Percentiles rank a stretch among this genome's conserved stretches.
phyloP scores from a whole-genome alignment of 2,113 vertebrate species.

The Leuciscus idus region DNA sequence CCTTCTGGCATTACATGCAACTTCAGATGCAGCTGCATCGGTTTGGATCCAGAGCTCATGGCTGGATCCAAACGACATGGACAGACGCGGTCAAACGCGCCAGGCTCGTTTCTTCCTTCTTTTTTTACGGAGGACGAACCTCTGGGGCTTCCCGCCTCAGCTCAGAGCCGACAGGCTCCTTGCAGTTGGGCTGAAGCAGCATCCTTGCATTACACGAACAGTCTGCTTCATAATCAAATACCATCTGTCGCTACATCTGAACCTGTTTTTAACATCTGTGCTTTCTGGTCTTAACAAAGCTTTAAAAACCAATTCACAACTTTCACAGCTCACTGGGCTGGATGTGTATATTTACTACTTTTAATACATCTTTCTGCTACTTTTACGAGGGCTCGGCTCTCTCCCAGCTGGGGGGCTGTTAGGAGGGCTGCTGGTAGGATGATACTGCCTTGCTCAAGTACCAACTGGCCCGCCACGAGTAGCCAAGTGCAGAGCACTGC shows the following conservation, averaged over 20 bases:
- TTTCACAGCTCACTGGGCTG: constrained; percentile 91
- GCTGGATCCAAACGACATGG: constrained; percentile 13
- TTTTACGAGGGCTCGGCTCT: constrained; percentile 72
- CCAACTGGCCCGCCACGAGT: constrained; percentile 80
- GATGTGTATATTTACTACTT: constrained; percentile 87
- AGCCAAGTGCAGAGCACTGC: constrained; percentile 86
- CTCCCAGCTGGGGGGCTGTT: constrained; percentile 71
- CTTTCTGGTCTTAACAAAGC: constrained; percentile 99
- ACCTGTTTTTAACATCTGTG: constrained; percentile 99
- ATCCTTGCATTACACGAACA: constrained; percentile 96
- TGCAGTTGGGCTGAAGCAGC: constrained; percentile 89
- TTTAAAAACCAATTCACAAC: constrained; percentile 98
- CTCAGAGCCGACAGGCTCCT: constrained; percentile 78
- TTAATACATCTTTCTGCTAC: constrained; percentile 77
- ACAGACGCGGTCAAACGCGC: neutral
- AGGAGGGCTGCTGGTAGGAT: constrained; percentile 61
- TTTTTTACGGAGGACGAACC: constrained; percentile 63
- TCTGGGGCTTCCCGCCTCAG: constrained; percentile 75
- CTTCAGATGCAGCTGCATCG: constrained; percentile 53
- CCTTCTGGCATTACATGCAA: constrained; percentile 36
- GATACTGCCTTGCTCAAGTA: constrained; percentile 83
- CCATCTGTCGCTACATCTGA: constrained; percentile 99
- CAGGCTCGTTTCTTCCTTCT: constrained; percentile 27
- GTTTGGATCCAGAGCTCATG: constrained; percentile 42
- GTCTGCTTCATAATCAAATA: constrained; percentile 99